Evolutionary conservation across 2,113 vertebrate species (phyloP).

Genomic region (Geococcyx californianus): DNA sequence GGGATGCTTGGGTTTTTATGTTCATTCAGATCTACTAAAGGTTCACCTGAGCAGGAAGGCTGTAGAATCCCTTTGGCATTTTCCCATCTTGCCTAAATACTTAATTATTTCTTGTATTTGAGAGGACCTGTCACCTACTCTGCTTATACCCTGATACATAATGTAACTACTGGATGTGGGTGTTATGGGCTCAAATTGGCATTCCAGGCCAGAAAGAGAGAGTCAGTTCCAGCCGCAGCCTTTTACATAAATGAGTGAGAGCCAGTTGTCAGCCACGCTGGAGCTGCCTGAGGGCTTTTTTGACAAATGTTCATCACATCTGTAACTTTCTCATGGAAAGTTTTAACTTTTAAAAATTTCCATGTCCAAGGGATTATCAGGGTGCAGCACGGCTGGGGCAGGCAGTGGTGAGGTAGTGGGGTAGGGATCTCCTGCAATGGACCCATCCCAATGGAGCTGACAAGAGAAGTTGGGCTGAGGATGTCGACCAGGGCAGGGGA

Average conservation of each 20-base stretch:
- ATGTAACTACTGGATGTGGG: not conserved
- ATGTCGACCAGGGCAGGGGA: not conserved
- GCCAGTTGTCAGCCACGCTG: accelerated
- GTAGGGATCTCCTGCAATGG: not conserved
- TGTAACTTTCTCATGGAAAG: not conserved
- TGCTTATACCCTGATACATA: not conserved
- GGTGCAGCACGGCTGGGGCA: not conserved
- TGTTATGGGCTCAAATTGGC: accelerated
- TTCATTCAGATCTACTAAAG: not conserved
- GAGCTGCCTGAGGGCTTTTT: not conserved
- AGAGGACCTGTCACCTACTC: not conserved
- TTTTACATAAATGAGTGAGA: not conserved
- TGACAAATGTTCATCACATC: not conserved
- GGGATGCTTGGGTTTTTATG: not conserved
- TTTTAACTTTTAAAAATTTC: not conserved
- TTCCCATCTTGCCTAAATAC: not conserved
- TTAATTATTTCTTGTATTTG: not conserved
- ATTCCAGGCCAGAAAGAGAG: not conserved
- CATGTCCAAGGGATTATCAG: not conserved
- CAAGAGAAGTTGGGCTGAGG: accelerated
- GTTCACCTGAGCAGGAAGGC: not conserved
- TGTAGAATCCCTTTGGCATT: not conserved
- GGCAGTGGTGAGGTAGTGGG: too few relatives aligned
- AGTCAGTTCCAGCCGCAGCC: not conserved
- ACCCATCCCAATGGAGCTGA: not conserved